Conservation (phyloP, 2,797 vertebrate species). For the Parotocinclus haroldoi region DNA sequence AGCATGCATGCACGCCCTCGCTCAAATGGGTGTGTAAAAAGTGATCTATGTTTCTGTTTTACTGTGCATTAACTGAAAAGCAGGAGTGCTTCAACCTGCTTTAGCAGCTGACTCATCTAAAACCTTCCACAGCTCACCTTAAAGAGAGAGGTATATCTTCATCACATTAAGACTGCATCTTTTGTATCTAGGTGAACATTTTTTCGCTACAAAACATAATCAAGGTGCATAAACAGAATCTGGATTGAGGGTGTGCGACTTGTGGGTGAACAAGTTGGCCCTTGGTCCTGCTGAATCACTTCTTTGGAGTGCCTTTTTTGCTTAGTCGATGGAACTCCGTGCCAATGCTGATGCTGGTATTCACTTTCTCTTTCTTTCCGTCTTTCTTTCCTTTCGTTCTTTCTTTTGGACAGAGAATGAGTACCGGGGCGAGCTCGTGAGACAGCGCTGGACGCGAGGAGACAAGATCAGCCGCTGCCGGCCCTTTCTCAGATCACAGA, state of each 20-base stretch:
- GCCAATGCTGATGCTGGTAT: slow-evolving; percentile 30
- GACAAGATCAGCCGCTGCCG: slow-evolving; percentile 86
- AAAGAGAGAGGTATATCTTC: neutral
- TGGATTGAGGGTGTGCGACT: slow-evolving; percentile 37
- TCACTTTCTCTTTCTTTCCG: slow-evolving; percentile 13
- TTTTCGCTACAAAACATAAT: no score
- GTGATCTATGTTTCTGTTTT: slow-evolving; percentile 33
- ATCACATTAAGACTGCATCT: no score
- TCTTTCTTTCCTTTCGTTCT: slow-evolving; percentile 6
- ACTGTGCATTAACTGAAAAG: slow-evolving; percentile 60
- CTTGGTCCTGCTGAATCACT: slow-evolving; percentile 47
- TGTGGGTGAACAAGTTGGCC: slow-evolving; percentile 41
- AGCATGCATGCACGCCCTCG: slow-evolving; percentile 35
- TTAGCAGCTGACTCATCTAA: slow-evolving; percentile 7
- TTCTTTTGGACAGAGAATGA: slow-evolving; percentile 83
- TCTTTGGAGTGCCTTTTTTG: slow-evolving; percentile 18
- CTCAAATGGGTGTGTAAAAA: slow-evolving; percentile 32
- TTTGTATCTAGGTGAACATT: no score
- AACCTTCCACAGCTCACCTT: slow-evolving; percentile 10
- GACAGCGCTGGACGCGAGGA: slow-evolving; percentile 90
- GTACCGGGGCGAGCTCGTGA: slow-evolving; percentile 93
- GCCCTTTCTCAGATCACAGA: slow-evolving; percentile 79
- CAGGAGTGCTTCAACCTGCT: slow-evolving; percentile 42
- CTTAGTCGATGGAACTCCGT: slow-evolving; percentile 29
- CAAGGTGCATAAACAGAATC: neutral